Conservation (phyloP, 2,797 vertebrate genomes). For the Cichlasoma orientale region DNA sequence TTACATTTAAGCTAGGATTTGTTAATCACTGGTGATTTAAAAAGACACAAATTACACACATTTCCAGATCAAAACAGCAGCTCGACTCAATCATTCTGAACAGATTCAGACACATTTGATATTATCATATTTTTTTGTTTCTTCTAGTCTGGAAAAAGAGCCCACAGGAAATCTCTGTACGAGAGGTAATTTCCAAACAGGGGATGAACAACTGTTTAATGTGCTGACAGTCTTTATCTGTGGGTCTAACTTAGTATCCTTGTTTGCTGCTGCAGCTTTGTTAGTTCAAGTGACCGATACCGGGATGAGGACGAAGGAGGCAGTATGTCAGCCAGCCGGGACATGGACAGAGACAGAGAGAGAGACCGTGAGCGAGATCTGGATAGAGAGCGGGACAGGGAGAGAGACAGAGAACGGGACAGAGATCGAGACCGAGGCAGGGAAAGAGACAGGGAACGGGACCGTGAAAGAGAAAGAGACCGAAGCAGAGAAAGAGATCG, state of each 20-base stretch:
- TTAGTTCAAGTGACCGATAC: conserved; percentile 85
- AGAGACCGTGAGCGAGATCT: conserved; percentile 20
- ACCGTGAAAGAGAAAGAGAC: conserved; percentile 27
- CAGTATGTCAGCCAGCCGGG: conserved; percentile 47
- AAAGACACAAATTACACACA: not conserved
- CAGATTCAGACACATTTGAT: conserved; percentile 5
- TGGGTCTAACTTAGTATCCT: not conserved
- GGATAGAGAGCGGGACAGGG: conserved; percentile 29
- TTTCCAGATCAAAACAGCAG: not conserved
- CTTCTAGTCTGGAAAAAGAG: conserved; percentile 83
- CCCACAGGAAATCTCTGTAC: conserved; percentile 89
- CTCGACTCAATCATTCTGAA: not conserved
- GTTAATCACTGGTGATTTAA: not conserved
- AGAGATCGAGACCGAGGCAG: conserved; percentile 34
- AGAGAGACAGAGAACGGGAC: conserved; percentile 48
- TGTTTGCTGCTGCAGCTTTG: conserved; percentile 79
- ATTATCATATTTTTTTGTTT: conserved; percentile 27
- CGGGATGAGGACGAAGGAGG: conserved; percentile 80
- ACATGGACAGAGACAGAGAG: conserved; percentile 69
- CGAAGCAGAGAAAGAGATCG: conserved; percentile 27
- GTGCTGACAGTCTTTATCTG: not conserved
- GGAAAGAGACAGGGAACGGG: conserved; percentile 32
- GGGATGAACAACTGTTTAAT: not conserved
- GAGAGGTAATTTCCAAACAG: conserved; percentile 83
- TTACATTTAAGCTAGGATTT: not conserved